A percentile compares a stretch with the other conserved stretches of the same genome.
phyloP scores from a whole-genome alignment of 2,888 invertebrate genomes.

The Protonemura montana region DNA sequence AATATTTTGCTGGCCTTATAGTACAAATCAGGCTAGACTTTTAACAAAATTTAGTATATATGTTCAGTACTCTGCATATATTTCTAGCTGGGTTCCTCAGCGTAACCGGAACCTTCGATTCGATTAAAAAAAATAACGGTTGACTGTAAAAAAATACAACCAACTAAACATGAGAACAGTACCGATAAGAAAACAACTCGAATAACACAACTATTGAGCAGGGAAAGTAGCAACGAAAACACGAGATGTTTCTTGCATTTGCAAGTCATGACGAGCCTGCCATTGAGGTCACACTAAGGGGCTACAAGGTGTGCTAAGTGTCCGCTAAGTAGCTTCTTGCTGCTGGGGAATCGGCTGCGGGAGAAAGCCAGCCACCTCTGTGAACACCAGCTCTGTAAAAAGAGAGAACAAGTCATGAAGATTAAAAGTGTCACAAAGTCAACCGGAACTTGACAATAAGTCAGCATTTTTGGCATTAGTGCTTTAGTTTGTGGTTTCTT shows the following conservation, averaged over 20 bases:
- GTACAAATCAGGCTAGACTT: not conserved
- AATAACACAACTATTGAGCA: not conserved
- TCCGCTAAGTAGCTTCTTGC: slow-evolving; percentile 39
- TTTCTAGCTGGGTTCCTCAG: not conserved
- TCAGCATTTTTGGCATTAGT: too few species aligned
- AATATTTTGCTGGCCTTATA: not conserved
- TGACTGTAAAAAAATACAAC: not conserved
- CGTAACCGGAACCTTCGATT: not conserved
- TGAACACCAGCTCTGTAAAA: slow-evolving; percentile 77
- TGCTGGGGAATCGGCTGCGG: slow-evolving; percentile 58
- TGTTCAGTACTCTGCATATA: too few species aligned
- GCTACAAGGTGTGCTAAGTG: not conserved
- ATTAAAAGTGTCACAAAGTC: slow-evolving; percentile 54
- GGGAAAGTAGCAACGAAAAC: not conserved
- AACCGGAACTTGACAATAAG: slow-evolving; percentile 40
- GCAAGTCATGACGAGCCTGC: not conserved
- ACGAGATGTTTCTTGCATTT: not conserved
- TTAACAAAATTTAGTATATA: not conserved
- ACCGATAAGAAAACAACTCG: not conserved
- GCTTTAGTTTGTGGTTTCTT: too few species aligned
- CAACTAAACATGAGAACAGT: not conserved
- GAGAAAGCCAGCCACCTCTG: slow-evolving; percentile 81
- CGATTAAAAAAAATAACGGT: not conserved
- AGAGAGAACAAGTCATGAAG: too few species aligned
- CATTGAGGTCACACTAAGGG: not conserved